Base-by-base conservation (phyloP, 2,888 invertebrate species). In the Panzeria rudis region DNA sequence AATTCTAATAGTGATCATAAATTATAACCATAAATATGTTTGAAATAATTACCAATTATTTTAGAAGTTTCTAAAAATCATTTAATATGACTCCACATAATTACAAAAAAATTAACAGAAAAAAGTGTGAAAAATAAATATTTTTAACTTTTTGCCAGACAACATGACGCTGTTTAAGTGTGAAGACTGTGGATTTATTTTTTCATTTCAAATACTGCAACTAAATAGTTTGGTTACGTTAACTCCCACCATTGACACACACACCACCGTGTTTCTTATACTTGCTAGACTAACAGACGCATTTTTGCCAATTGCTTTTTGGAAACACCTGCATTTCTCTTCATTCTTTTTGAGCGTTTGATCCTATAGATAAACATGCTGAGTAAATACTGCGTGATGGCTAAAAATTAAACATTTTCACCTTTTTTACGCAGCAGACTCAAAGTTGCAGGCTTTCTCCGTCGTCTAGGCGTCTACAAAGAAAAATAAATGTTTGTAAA, bases 1-100 rank as follows among this genome's bases (percentile, higher is more conserved):
- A 91, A 89, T 89, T 89, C 89, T 91, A 89, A 91, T 91, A 90
- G 88, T 88, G 87, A 88, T 89, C 90, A 90, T 91, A 91, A 91
- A 91, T 91, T 89, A 91, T 88, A 68, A 44, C n/a, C 50, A 71
- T 56, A 83, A 75, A 82, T 75, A 77, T 84, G 64, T 72, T 68
- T 41, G 29, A 66, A 71, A 38, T 59, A 52, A 61, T 73, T 59
- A 79, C 25, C 75, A 71, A 50, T 75, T 35, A 54, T 52, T 59
- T 38, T 41, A 20, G 50, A 54, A 41, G 29, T 7, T 54, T 25
- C 0, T 13, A 17, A 66, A 72, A 20, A 47, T 13, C 20, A 1
- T 32, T 35, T n/a, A 41, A 32, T n/a, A 56, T 44, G 38, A 73
- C 72, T 61, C 20, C 20, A 76, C 32, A 68, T 35, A 76, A 66